Evolutionary conservation across 2,888 invertebrate species (phyloP), one percentile per base, ranked within the genome.

Genomic region (Phrixothrix hirtus): DNA sequence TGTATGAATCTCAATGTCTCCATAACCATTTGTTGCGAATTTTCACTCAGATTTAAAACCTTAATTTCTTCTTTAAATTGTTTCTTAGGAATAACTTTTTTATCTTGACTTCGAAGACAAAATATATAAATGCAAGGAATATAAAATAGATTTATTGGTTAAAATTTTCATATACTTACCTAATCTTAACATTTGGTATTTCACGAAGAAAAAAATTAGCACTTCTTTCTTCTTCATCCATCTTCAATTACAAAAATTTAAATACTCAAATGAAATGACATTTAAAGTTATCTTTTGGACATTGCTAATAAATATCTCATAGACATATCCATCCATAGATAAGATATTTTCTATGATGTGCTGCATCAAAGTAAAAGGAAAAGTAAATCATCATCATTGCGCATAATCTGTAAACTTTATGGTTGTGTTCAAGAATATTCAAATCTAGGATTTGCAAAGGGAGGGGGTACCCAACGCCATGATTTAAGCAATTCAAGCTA

Each of bases 51-150:
- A 3, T 84, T 80, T 34, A 91, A 74, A 3, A 86, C 85, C 66
- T 89, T 89, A 75, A 91, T 77, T 75, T 90, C 89, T 55, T 88
- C 86, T 72, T 87, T 88, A 1, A 87, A 79, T 3, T 78, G 73
- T 17, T 78, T 79, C 51, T 74, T 77, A 2, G 81, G 77, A 55
- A 79, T 77, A 30, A 68, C 60, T 42, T 78, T 37, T 59, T 53
- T 50, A 42, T 55, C 50, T 15, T 38, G 41, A 17, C 47, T 53
- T 12, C 6, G 26, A 15, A 36, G 13, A 16, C 7, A 14, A 6
- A 34, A 36, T 1, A 11, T 21, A 21, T 1, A n/a, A 17, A 17
- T 44, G 27, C 13, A 15, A 13, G 7, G 17, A 27, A 39, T 12
- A 7, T 14, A 38, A 27, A 35, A 38, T 44, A 43, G 11, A 2